Evolutionary conservation across 2,113 vertebrate genomes (phyloP), one percentile per base, ranked within the genome.

Genomic region (Eulemur macaco): DNA sequence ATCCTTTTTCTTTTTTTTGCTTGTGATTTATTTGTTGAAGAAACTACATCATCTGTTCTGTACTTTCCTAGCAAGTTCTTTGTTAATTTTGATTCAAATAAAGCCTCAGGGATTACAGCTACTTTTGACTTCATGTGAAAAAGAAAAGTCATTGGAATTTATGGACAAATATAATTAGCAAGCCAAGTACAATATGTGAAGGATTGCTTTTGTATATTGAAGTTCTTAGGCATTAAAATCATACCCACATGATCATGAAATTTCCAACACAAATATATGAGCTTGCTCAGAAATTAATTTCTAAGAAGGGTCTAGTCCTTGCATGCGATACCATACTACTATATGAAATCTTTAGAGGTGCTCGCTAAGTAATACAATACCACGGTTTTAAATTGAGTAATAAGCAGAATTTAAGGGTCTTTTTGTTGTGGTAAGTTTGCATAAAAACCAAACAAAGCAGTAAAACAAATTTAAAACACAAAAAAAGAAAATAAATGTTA

Each of bases 211-310:
- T 76, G 47, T 82, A 15, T 64, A 39, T 11, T 66, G 37, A 91
- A 88, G 54, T 74, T 91, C 76, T 85, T 91, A 83, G 45, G 45
- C 64, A 64, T 90, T 94, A 92, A 95, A 76, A 58, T n/a, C 37
- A 66, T 78, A 76, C 18, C 52, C 47, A 42, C 21, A 52, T 77
- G 50, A 89, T 47, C 34, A 50, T 66, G n/a, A 86, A 78, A 86
- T 95, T 94, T 71, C 52, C n/a, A 97, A 93, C 27, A 94, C 50
- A 82, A 93, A 87, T 71, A 63, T 8, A 80, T n/a, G 11, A 93
- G 27, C 27, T 84, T 58, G 68, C 64, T 37, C 12, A 64, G 42
- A 91, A 97, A 90, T 66, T 73, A 77, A 66, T 89, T 78, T 93
- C 27, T 88, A 73, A 82, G 37, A 93, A 69, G 7, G 2, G 3